A percentile compares a stretch with the other conserved stretches of the same genome.
Conservation (phyloP, 2,888 invertebrate genomes). For the Tholera decimalis region DNA sequence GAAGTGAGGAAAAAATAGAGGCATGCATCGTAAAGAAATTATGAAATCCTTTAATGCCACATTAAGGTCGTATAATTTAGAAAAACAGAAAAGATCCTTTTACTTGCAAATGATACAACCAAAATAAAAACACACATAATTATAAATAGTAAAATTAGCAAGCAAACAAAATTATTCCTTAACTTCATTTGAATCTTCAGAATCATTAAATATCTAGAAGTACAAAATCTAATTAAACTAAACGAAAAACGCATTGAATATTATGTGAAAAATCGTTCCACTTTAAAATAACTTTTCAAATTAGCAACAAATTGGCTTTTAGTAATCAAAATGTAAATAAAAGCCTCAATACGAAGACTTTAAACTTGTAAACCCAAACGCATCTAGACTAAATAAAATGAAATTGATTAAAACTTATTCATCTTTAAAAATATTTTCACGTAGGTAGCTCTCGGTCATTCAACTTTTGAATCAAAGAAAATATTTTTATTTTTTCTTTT, state of each 20-base stretch:
- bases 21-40: no score
- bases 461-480: slow-evolving; percentile 3
- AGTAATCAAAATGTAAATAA: slow-evolving; percentile 12
- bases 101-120: no score
- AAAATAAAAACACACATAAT: no score
- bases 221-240: not conserved
- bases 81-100: no score
- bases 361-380: not conserved
- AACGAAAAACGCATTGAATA: not conserved
- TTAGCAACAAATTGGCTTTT: slow-evolving; percentile 4
- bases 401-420: slow-evolving; percentile 6
- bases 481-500: not conserved
- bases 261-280: not conserved
- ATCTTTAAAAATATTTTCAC: slow-evolving; percentile 1
- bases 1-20: no score
- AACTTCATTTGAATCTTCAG: no score
- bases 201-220: no score
- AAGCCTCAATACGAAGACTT: not conserved
- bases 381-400: slow-evolving; percentile 11
- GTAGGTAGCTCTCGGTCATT: not conserved
- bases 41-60: no score
- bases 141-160: no score
- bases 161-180: no score
- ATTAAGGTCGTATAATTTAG: no score
- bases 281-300: slow-evolving; percentile 9